Percentiles rank a stretch among this genome's conserved stretches.
phyloP scores from a whole-genome alignment of 2,888 invertebrate species.

The Lithophane socia region DNA sequence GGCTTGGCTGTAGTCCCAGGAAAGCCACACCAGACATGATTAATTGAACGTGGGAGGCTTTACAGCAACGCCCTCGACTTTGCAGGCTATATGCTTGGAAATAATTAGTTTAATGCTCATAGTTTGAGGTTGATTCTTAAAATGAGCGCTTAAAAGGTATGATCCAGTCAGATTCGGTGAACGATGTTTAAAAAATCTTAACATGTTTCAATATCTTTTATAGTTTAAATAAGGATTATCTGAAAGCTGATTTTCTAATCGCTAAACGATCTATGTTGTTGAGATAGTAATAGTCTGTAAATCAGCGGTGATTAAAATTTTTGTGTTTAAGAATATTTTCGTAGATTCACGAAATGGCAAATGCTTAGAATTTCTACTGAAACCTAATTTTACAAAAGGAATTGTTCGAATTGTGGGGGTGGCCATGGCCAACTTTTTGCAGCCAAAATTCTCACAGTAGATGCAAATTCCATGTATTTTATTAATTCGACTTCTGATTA shows the following conservation, averaged over 20 bases:
- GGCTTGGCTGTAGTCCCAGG: constrained; percentile 5
- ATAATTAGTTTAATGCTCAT: neutral
- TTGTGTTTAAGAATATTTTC: neutral
- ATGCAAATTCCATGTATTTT: neutral
- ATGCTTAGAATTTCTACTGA: neutral
- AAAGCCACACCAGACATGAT: constrained; percentile 32
- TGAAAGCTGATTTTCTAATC: neutral
- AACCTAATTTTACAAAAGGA: neutral
- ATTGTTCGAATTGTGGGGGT: neutral
- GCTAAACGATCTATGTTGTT: neutral
- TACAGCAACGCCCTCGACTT: constrained; percentile 59
- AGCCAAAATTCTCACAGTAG: neutral
- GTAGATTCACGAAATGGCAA: neutral
- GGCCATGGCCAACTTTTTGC: neutral
- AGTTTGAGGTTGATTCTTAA: neutral
- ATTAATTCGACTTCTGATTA: neutral
- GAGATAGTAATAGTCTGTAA: neutral
- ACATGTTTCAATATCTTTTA: neutral
- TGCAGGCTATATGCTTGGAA: constrained; percentile 44
- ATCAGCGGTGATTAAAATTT: neutral
- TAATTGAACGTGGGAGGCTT: constrained; percentile 46
- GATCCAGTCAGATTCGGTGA: neutral
- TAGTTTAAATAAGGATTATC: neutral
- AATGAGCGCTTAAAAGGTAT: neutral
- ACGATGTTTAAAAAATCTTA: neutral